Percentiles rank a stretch among this genome's conserved stretches.
Conservation (phyloP, 2,113 vertebrate genomes). For the Uria lomvia region DNA sequence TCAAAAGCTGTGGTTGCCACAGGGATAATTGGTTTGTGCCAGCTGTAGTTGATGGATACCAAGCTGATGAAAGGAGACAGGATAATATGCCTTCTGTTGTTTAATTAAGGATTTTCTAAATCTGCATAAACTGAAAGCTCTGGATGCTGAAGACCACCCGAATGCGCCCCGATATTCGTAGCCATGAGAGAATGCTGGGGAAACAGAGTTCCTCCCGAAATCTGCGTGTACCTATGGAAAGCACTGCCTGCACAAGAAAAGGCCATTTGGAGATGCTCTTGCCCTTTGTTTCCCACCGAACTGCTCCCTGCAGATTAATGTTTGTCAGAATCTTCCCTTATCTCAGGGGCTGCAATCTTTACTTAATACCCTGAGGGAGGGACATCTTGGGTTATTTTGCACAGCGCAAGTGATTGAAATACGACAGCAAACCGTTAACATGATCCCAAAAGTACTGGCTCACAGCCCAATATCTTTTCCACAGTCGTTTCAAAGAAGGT, state of each 20-base stretch:
- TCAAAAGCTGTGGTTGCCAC: slow-evolving; percentile 58
- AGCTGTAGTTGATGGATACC: slow-evolving; percentile 54
- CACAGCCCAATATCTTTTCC: neutral
- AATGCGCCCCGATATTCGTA: fast-evolving
- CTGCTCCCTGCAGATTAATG: neutral
- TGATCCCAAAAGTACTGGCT: neutral
- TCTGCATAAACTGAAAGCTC: slow-evolving; percentile 1
- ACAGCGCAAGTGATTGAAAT: slow-evolving; percentile 1
- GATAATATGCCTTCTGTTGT: slow-evolving; percentile 53
- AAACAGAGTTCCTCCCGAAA: neutral
- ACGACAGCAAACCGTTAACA: neutral
- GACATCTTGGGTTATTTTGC: slow-evolving; percentile 23
- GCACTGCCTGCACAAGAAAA: neutral
- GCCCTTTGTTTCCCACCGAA: neutral
- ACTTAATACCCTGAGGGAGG: slow-evolving; percentile 17
- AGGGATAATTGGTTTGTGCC: slow-evolving; percentile 62
- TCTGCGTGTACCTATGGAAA: fast-evolving
- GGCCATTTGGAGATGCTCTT: neutral
- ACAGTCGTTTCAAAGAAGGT: neutral
- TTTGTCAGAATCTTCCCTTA: slow-evolving; percentile 10
- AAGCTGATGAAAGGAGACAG: slow-evolving; percentile 56
- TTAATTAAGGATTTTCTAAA: slow-evolving; percentile 58
- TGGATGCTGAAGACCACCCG: neutral
- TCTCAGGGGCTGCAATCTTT: slow-evolving; percentile 4
- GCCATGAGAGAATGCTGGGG: neutral